Evolutionary conservation across 2,888 invertebrate species (phyloP).

Genomic region (Monochamus alternatus): DNA sequence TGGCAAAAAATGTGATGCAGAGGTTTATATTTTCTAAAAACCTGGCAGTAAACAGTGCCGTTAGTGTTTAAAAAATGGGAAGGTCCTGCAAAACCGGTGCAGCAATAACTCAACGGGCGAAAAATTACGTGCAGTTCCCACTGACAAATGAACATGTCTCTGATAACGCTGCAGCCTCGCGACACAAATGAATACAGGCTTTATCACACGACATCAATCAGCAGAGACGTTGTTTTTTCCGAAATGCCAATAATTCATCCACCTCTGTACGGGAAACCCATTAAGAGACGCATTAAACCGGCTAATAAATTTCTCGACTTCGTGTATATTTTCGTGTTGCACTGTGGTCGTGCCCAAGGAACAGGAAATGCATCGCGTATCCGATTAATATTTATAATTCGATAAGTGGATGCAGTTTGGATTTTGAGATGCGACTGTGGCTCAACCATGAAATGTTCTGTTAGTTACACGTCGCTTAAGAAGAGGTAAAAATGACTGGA

Average conservation of each 20-base stretch:
- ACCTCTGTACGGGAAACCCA: neutral
- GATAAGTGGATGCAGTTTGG: neutral
- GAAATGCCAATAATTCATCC: neutral
- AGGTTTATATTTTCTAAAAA: no score
- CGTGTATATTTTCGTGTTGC: neutral
- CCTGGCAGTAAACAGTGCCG: no score
- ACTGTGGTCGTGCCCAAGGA: neutral
- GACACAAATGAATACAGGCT: neutral
- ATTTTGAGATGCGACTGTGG: neutral
- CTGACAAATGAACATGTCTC: neutral
- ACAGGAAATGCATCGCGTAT: neutral
- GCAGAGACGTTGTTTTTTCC: neutral
- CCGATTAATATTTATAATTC: neutral
- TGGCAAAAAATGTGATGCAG: no score
- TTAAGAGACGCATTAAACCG: neutral
- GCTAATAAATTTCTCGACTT: neutral
- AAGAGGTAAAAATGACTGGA: neutral
- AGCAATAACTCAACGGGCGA: neutral
- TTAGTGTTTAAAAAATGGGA: neutral
- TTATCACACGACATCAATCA: neutral
- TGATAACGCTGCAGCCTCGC: neutral
- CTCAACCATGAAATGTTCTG: neutral
- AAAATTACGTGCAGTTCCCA: slow-evolving; percentile 1
- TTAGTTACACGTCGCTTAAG: neutral
- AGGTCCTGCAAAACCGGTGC: neutral